Base-by-base conservation (phyloP, 2,113 vertebrate genomes). In the Mus pahari region DNA sequence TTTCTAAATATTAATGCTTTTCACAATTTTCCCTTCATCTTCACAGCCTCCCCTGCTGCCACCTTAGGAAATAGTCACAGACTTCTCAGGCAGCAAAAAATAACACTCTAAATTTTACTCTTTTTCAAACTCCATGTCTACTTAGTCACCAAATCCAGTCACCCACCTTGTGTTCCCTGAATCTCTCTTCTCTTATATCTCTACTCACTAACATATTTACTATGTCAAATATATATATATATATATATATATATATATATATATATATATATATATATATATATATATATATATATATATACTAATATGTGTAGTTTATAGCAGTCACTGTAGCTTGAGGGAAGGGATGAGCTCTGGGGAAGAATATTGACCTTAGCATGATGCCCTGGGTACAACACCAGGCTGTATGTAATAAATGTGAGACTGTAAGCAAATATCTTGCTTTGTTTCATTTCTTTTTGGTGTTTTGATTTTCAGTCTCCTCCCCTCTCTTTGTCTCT, bases 1-100 rank as follows among this genome's bases (percentile, higher is more conserved):
- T 92, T 89, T 74, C n/a, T 91, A 71, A 48, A 48, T 71, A 79
- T 36, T 42, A 73, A 53, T 53, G 64, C 4, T 93, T 88, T 79
- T 86, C 13, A 81, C 14, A 86, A 60, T 60, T 79, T 79, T 3
- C n/a, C 9, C 7, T 48, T 53, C 10, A 77, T 31, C 10, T 5
- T 58, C 33, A 14, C 33, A 10, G n/a, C 53, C 0, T 50, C 48
- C 48, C 48, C 48, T 7, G 48, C 48, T 7, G 7, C 48, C 48
- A 48, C 33, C 75, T 28, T 53, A 53, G 36, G 62, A 11, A 36
- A 84, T 64, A 60, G 74, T 87, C 19, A 90, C 33, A 50, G 68
- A 50, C 79, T 58, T 64, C 1, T 24, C 28, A 42, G 22, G 53
- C 22, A 82, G 31, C 39, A 48, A 88, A 64, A 71, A 58, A 3